Base-by-base conservation (phyloP, 2,888 invertebrate genomes). In the Andrena camellia region DNA sequence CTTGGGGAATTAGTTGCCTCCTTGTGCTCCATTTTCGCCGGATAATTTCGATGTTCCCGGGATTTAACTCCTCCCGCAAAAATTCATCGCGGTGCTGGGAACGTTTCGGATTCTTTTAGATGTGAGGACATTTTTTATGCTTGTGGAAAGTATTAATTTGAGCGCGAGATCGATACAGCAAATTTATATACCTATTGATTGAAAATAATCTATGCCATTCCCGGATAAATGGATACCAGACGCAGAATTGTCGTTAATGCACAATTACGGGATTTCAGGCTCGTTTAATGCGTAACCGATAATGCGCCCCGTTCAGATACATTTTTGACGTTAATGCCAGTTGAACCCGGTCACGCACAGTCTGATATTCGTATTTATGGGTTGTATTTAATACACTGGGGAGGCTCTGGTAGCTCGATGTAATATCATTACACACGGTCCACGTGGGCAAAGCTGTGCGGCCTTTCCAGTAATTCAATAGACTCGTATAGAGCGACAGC, bases 331-430 rank as follows among this genome's bases (percentile, higher is more conserved):
- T 74, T 86, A 79, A 79, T 74, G 76, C 50, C 59, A 20, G 23
- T 57, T 26, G 57, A 23, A 52, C 20, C 64, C 20, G 23, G 29
- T 35, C 50, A n/a, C 54, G 2, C 17, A 52, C 57, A 26, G 67
- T 48, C 50, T 42, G 73, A 69, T 72, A 81, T 80, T 70, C 78
- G 57, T 70, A 77, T 86, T 86, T 82, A 86, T 70, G 72, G 59
- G 42, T 75, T 66, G 72, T 50, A 52, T 84, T 80, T 84, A 82
- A 81, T 86, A 74, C 73, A 76, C 66, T 67, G 20, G 77, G 72
- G 72, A 73, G 68, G 48, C 48, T 66, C 35, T 31, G 50, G 23
- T 64, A 69, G 76, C 74, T 84, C 78, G 42, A 62, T 62, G 68
- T 74, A 78, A 83, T 79, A 78, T 77, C 52, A 76, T 77, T 83